Evolutionary conservation across 2,888 invertebrate genomes (phyloP).

Genomic region (Ceraclea dissimilis): DNA sequence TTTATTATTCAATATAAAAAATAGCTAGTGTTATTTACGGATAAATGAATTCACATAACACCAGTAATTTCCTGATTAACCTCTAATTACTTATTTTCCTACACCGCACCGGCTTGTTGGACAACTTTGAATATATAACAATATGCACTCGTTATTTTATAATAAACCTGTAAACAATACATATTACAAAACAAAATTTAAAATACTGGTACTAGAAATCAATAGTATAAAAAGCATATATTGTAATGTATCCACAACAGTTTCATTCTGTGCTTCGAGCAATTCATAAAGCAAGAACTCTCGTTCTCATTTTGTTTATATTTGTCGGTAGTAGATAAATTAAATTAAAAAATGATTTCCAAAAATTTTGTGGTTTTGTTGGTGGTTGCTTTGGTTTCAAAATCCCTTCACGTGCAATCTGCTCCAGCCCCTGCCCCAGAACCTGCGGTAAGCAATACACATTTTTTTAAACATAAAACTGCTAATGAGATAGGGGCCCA

Average conservation of each 20-base stretch:
- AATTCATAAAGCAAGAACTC: neutral
- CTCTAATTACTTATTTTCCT: too few species aligned
- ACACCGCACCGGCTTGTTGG: too few species aligned
- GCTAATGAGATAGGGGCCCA: too few species aligned
- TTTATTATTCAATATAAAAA: too few species aligned
- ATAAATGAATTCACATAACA: too few species aligned
- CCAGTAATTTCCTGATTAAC: too few species aligned
- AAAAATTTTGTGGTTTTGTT: neutral
- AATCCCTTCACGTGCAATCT: neutral
- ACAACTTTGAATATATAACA: too few species aligned
- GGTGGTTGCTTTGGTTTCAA: neutral
- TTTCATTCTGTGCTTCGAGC: neutral
- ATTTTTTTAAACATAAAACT: too few species aligned
- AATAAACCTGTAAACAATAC: too few species aligned
- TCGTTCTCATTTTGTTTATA: neutral
- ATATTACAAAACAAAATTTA: neutral
- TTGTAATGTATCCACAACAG: neutral
- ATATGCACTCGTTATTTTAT: too few species aligned
- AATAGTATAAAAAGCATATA: neutral
- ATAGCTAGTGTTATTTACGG: too few species aligned
- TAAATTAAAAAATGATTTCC: neutral
- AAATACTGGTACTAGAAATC: neutral
- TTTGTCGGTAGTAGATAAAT: too few species aligned
- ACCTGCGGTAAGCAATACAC: neutral
- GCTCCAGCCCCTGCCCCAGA: neutral